Percentiles rank a stretch among this genome's conserved stretches.
These are phyloP conservation scores for Antrozous pallidus DNA, from an alignment of 2,797 vertebrate genomes.

Conservation along the genomic window DNA sequence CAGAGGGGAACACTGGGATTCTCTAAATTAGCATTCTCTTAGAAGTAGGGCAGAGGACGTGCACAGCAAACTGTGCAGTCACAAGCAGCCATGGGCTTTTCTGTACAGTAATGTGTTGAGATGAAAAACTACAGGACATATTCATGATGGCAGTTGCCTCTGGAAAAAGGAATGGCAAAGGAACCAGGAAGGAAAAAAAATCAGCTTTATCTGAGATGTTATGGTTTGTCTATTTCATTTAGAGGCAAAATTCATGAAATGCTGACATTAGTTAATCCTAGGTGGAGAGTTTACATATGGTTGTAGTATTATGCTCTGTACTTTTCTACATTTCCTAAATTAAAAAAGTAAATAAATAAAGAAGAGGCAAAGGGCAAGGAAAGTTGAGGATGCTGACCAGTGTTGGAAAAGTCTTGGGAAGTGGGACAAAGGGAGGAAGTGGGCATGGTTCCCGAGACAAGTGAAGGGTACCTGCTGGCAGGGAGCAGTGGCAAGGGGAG, in stretches of 20 bases:
- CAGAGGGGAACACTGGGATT: not conserved
- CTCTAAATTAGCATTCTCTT: not conserved
- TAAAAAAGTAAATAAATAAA: not conserved
- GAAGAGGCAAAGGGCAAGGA: not conserved
- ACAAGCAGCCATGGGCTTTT: not conserved
- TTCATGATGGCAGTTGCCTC: not conserved
- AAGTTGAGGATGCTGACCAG: not conserved
- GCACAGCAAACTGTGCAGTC: not conserved
- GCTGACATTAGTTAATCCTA: not conserved
- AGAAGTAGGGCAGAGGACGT: not conserved
- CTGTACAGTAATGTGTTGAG: not conserved
- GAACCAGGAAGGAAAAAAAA: not conserved
- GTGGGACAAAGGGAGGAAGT: not conserved
- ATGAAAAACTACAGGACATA: not conserved
- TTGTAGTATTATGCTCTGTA: not conserved
- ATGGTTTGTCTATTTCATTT: not conserved
- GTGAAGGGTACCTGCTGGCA: not conserved
- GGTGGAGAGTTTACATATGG: not conserved
- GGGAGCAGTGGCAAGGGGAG: not conserved
- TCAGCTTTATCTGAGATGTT: not conserved
- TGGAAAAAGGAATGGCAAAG: not conserved
- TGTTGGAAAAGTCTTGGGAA: not conserved
- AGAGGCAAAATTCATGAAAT: not conserved
- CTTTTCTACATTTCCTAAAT: not conserved
- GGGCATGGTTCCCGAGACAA: not conserved